A percentile compares a stretch with the other conserved stretches of the same genome.
phyloP scores from a whole-genome alignment of 2,113 vertebrate species.

The Rutilus rutilus region DNA sequence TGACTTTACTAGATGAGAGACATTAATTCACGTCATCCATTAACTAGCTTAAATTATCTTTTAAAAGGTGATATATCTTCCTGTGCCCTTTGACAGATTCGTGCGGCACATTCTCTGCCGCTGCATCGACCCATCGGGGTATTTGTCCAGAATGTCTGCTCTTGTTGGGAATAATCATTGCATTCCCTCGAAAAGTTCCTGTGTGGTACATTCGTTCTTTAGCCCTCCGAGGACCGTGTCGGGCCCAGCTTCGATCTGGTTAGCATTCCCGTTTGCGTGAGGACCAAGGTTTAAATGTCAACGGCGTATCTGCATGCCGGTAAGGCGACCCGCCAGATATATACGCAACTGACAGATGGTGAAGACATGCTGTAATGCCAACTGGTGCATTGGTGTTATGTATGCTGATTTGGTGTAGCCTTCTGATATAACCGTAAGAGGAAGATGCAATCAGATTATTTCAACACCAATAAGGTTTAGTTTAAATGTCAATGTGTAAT shows the following conservation, averaged over 20 bases:
- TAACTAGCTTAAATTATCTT: constrained; percentile 79
- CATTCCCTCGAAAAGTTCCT: constrained; percentile 66
- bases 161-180: constrained; percentile 69
- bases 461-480: background rate
- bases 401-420: constrained; percentile 36
- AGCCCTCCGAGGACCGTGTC: constrained; percentile 51
- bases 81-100: constrained; percentile 76
- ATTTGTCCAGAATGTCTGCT: constrained; percentile 62
- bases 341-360: constrained; percentile 40
- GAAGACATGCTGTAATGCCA: constrained; percentile 40
- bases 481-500: constrained; percentile 27
- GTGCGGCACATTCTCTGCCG: constrained; percentile 45
- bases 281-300: constrained; percentile 75
- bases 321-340: constrained; percentile 58
- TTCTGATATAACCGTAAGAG: constrained; percentile 7
- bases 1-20: constrained; percentile 70
- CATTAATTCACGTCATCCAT: constrained; percentile 76
- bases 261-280: constrained; percentile 68
- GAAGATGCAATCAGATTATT: constrained; percentile 2
- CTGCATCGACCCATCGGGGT: constrained; percentile 7
- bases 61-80: constrained; percentile 76
- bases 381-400: constrained; percentile 30
- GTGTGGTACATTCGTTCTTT: constrained; percentile 68
- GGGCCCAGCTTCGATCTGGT: constrained; percentile 60
- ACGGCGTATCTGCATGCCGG: constrained; percentile 73